Percentiles rank a stretch among this genome's conserved stretches.
Evolutionary conservation across 2,888 invertebrate genomes (phyloP).

Genomic region (Caenorhabditis imperialis): DNA sequence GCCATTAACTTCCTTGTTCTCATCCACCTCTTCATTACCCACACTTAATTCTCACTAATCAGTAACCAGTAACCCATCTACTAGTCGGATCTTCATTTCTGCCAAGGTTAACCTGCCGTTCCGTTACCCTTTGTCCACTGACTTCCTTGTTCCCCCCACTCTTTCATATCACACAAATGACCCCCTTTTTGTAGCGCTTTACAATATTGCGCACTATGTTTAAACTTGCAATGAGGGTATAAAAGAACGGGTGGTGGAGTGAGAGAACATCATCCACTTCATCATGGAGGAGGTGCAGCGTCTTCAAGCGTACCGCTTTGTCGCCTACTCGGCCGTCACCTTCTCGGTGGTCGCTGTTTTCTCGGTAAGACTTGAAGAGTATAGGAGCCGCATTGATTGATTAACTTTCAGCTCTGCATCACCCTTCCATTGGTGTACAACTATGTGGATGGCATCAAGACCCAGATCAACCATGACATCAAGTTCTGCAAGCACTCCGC

Average conservation of each 20-base stretch:
- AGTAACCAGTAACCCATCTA: too few relatives aligned
- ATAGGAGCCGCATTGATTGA: too few relatives aligned
- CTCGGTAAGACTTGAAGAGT: slow-evolving; percentile 39
- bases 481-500: slow-evolving; percentile 66
- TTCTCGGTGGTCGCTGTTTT: slow-evolving; percentile 54
- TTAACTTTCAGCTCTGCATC: slow-evolving; percentile 55
- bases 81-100: too few relatives aligned
- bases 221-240: slow-evolving; percentile 29
- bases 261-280: slow-evolving; percentile 25
- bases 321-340: slow-evolving; percentile 56
- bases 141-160: not conserved
- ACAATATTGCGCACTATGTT: slow-evolving; percentile 24
- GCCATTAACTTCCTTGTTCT: too few relatives aligned
- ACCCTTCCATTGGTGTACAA: slow-evolving; percentile 64
- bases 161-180: slow-evolving; percentile 33
- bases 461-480: slow-evolving; percentile 61
- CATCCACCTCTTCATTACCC: too few relatives aligned
- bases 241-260: slow-evolving; percentile 30
- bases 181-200: slow-evolving; percentile 32
- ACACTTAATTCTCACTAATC: too few relatives aligned
- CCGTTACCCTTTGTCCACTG: not conserved
- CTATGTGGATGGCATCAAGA: slow-evolving; percentile 64
- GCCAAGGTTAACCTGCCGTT: too few relatives aligned
- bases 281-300: slow-evolving; percentile 52
- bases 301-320: slow-evolving; percentile 54